Evolutionary conservation across 2,113 vertebrate species (phyloP), one percentile per base, ranked within the genome.

Genomic region (Stomatorhinus ivindoensis): DNA sequence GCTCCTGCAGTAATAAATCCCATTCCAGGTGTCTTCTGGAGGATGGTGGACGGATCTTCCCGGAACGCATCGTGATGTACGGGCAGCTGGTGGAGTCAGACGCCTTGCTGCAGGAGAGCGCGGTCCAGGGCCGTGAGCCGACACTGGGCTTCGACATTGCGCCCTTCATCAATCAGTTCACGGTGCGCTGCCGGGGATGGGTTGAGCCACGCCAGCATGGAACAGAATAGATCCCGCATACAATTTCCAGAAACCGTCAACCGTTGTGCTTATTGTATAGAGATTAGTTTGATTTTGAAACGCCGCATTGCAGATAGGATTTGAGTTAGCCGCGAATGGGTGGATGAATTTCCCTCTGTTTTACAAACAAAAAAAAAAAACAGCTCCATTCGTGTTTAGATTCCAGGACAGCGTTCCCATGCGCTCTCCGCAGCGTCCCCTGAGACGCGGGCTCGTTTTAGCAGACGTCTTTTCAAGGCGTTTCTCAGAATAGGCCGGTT

Each of bases 81-180:
- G 98, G 98, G 11, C 93, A 97, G 95, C 94, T 99, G 39, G 96
- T 99, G 90, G 97, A 99, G 90, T 99, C 98, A 0, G 95, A 97
- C 89, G 96, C 94, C 0, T 92, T 99, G 92, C 91, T 98, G 83
- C 96, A 96, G 92, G 98, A 99, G 92, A 98, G 95, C 4, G 97
- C 97, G 1, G 98, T 99, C 87, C 98, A 98, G 94, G 98, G 98
- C 90, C 94, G 94, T 87, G 96, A 97, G 86, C 96, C 97, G 3
- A 99, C 98, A 2, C 96, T 99, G 82, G 98, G 98, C 1, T 96
- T 99, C 90, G 97, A 97, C 82, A 97, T 99, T 39, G 98, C 98
- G 11, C 97, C 98, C 73, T 99, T 98, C 90, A 99, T 99, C 94
- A 99, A 99, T 95, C 98, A 98, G 90, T 99, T 99, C 94, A 98